These are phyloP conservation scores for Drosophila orosa DNA, from an alignment of 1,140 invertebrate species.

Conservation along the genomic window DNA sequence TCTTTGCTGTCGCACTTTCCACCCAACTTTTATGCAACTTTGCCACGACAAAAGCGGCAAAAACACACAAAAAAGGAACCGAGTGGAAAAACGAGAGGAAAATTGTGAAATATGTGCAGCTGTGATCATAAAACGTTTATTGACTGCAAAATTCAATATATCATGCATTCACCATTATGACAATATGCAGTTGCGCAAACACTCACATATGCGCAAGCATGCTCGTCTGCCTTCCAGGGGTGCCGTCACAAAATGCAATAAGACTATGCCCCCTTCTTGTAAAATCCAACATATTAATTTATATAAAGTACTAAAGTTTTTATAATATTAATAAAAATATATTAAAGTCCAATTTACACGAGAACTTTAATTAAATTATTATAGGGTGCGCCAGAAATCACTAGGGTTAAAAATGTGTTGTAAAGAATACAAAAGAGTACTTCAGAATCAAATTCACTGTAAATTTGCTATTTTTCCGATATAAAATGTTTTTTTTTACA, in stretches of 20 bases:
- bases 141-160: conserved; percentile 82
- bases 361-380: too few relatives aligned
- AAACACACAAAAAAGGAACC: conserved; percentile 8
- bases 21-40: conserved; percentile 41
- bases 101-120: conserved; percentile 64
- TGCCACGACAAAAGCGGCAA: conserved; percentile 22
- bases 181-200: conserved; percentile 70
- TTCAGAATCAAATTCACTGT: too few relatives aligned
- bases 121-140: conserved; percentile 79
- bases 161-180: conserved; percentile 78
- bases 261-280: background rate
- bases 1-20: conserved; percentile 5
- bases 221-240: conserved; percentile 17
- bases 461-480: too few relatives aligned
- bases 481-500: too few relatives aligned
- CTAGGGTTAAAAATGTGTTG: too few relatives aligned
- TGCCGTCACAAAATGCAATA: background rate
- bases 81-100: conserved; percentile 41
- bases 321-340: background rate
- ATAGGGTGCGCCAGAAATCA: too few relatives aligned
- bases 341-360: too few relatives aligned
- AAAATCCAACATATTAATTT: background rate
- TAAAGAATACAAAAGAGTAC: too few relatives aligned
- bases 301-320: background rate
- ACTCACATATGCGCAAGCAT: conserved; percentile 15